A percentile compares a stretch with the other conserved stretches of the same genome.
Conservation (phyloP, 2,888 invertebrate genomes). For the Drosophila kanekoi region DNA sequence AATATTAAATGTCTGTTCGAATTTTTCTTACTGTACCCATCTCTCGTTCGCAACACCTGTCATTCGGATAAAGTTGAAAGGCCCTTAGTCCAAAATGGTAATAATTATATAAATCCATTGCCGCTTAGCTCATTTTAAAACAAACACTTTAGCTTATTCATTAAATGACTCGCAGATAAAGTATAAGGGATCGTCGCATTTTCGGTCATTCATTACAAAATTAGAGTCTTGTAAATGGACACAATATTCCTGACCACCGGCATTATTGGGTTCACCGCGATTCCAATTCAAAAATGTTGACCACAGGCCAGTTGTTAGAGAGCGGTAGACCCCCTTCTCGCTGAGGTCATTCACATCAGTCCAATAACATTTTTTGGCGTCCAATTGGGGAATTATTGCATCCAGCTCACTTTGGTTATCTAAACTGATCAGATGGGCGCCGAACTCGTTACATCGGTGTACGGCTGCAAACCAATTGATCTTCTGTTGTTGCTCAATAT, state of each 20-base stretch:
- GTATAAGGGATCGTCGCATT: fast-evolving
- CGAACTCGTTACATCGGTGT: background rate
- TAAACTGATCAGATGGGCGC: background rate
- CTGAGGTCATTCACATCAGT: conserved; percentile 26
- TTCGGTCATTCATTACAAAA: conserved; percentile 6
- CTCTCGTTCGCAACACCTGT: too few species aligned
- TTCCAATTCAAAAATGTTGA: conserved; percentile 11
- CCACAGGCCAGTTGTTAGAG: conserved; percentile 12
- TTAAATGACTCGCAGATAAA: conserved; percentile 36
- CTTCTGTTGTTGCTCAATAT: background rate
- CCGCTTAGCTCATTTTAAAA: too few species aligned
- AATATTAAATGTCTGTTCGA: too few species aligned
- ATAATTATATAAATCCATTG: too few species aligned
- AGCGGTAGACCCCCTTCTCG: background rate
- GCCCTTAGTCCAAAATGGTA: too few species aligned
- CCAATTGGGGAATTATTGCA: conserved; percentile 4
- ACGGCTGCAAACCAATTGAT: conserved; percentile 5
- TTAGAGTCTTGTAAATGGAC: fast-evolving
- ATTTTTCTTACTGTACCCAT: too few species aligned
- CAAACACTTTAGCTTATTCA: background rate
- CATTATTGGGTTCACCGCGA: conserved; percentile 11
- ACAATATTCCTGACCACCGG: conserved; percentile 8
- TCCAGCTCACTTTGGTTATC: conserved; percentile 12
- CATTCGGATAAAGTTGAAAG: too few species aligned
- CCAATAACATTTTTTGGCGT: background rate